These are phyloP conservation scores for Melopsittacus undulatus DNA, from an alignment of 2,797 vertebrate species.

Conservation along the genomic window DNA sequence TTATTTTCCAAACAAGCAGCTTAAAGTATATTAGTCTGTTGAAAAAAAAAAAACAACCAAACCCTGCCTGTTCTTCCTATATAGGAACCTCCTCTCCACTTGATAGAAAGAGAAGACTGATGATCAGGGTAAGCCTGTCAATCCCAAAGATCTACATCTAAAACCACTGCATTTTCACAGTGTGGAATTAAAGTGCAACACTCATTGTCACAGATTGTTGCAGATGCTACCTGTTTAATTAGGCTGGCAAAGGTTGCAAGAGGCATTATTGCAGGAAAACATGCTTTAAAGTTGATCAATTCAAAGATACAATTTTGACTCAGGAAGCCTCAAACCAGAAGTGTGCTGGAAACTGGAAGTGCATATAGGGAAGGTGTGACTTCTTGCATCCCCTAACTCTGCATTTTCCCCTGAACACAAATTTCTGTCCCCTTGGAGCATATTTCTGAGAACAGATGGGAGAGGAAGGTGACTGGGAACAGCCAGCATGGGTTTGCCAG, in stretches of 20 bases:
- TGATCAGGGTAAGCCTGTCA: background rate
- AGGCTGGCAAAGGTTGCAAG: background rate
- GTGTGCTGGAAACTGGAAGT: background rate
- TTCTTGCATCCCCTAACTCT: background rate
- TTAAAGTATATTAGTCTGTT: background rate
- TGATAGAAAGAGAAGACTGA: background rate
- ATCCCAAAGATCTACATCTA: background rate
- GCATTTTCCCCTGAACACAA: background rate
- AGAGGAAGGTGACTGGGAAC: background rate
- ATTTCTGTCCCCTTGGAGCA: background rate
- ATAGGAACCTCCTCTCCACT: background rate
- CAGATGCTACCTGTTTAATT: background rate
- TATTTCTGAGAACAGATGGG: background rate
- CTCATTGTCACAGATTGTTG: background rate
- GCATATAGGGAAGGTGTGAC: background rate
- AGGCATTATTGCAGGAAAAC: background rate
- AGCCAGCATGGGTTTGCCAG: background rate
- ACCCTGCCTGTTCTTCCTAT: background rate
- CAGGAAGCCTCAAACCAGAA: background rate
- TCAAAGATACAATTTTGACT: background rate
- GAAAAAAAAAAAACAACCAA: rapidly evolving
- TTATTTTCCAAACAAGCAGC: background rate
- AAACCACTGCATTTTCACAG: background rate
- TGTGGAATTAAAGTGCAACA: background rate
- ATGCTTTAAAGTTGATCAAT: background rate